Conservation (phyloP, 2,888 invertebrate genomes). For the Morpho helenor region DNA sequence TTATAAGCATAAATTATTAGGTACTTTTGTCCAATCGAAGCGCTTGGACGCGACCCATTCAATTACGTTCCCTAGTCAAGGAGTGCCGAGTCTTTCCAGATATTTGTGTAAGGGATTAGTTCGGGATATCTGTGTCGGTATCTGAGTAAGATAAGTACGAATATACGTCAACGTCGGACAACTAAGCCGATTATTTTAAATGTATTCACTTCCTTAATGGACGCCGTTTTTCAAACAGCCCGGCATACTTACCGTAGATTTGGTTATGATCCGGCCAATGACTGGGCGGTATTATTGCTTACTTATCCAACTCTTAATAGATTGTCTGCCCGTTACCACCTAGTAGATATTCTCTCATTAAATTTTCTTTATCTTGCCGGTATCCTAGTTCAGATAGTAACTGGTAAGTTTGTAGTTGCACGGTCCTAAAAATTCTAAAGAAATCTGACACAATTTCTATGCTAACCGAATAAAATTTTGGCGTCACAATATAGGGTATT, state of each 20-base stretch:
- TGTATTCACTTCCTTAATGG: conserved; percentile 80
- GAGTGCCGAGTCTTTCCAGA: conserved; percentile 75
- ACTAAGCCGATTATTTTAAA: conserved; percentile 80
- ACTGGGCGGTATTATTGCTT: conserved; percentile 64
- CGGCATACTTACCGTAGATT: conserved; percentile 72
- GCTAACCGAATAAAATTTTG: no score
- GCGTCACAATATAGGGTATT: no score
- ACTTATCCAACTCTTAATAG: conserved; percentile 64
- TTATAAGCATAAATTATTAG: conserved; percentile 78
- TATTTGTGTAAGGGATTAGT: conserved; percentile 77
- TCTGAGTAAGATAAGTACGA: conserved; percentile 78
- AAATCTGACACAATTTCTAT: no score
- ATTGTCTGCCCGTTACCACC: conserved; percentile 42
- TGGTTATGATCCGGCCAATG: conserved; percentile 77
- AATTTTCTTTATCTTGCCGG: background rate
- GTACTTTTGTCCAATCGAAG: conserved; percentile 74
- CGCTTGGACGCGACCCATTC: conserved; percentile 54
- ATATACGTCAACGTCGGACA: conserved; percentile 79
- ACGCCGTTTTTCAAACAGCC: conserved; percentile 73
- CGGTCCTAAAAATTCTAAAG: no score
- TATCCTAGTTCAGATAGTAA: no score
- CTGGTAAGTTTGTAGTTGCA: no score
- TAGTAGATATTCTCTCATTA: conserved; percentile 28
- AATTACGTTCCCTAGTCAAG: conserved; percentile 72
- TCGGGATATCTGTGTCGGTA: conserved; percentile 75